Conservation (phyloP, 2,888 invertebrate species). For the Latrodectus hesperus region DNA sequence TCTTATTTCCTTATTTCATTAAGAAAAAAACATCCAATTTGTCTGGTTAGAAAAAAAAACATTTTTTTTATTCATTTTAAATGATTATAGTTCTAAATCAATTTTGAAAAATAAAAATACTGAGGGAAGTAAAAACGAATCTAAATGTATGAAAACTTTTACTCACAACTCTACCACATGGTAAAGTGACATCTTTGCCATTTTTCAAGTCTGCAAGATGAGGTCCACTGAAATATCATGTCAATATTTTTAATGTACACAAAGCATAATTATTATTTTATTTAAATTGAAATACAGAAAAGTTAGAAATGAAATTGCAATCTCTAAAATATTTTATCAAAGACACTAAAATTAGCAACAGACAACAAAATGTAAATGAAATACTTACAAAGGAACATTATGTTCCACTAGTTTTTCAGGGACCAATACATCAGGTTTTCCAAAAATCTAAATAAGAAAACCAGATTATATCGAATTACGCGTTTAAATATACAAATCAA, state of each 20-base stretch:
- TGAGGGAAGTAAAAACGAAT: not conserved
- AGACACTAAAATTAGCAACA: no score
- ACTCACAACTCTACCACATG: constrained; percentile 81
- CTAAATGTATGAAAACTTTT: not conserved
- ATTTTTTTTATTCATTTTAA: not conserved
- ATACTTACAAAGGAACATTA: constrained; percentile 81
- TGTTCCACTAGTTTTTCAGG: constrained; percentile 85
- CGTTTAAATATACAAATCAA: not conserved
- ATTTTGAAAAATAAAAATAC: not conserved
- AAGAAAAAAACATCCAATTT: not conserved
- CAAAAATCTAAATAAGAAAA: constrained; percentile 74
- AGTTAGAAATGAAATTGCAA: no score
- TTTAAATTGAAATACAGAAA: not conserved
- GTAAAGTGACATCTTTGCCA: constrained; percentile 85
- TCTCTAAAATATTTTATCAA: no score
- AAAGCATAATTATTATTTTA: not conserved
- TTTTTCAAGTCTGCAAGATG: constrained; percentile 87
- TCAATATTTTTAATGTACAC: not conserved
- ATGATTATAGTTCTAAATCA: no score
- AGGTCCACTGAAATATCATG: constrained; percentile 80
- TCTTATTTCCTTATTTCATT: not conserved
- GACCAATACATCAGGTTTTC: constrained; percentile 83
- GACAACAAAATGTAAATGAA: not conserved
- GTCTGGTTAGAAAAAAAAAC: not conserved
- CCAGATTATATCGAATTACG: not conserved